Evolutionary conservation across 2,113 vertebrate genomes (phyloP), one percentile per base, ranked within the genome.

Genomic region (Fukomys damarensis): DNA sequence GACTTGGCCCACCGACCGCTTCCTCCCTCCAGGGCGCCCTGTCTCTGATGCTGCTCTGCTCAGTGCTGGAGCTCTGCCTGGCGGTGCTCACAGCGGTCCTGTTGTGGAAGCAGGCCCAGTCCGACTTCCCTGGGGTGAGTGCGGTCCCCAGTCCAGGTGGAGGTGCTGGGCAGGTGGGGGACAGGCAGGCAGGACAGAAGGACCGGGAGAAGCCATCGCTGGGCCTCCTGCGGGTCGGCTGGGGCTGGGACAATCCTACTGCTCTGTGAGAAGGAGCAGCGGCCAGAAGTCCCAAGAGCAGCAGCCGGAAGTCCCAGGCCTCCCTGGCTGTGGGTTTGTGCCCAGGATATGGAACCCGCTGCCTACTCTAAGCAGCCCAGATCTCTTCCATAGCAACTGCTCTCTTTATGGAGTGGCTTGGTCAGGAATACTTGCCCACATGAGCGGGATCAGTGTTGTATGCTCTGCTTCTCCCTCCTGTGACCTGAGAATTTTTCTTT

Each of bases 101-200:
- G 5, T 88, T 86, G 91, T 91, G 93, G 93, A 88, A 46, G n/a
- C 35, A 93, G 54, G 22, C 49, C 84, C 5, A 5, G 14, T 43
- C 61, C 10, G 17, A 74, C 28, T 74, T 93, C 24, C 2, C 32
- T 0, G 93, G 68, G 90, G 96, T 97, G 86, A 97, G 96, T 49
- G n/a, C 16, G 22, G 4, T n/a, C n/a, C n/a, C n/a, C n/a, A n/a
- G n/a, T n/a, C n/a, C 10, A n/a, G 52, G 70, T 30, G 20, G 74
- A 66, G n/a, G 14, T 17, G 56, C 56, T 58, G 56, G 56, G 54
- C 54, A 3, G 54, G 56, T 19, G 56, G 56, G 17, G 8, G 54
- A 14, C 54, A 14, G 54, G 54, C 13, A 16, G 52, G 52, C 54
- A 16, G 54, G 13, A n/a, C n/a, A n/a, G n/a, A n/a, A n/a, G n/a